These are phyloP conservation scores for Paralinhomoeus sp. DNA, from an alignment of 2,888 invertebrate species.

Conservation along the genomic window DNA sequence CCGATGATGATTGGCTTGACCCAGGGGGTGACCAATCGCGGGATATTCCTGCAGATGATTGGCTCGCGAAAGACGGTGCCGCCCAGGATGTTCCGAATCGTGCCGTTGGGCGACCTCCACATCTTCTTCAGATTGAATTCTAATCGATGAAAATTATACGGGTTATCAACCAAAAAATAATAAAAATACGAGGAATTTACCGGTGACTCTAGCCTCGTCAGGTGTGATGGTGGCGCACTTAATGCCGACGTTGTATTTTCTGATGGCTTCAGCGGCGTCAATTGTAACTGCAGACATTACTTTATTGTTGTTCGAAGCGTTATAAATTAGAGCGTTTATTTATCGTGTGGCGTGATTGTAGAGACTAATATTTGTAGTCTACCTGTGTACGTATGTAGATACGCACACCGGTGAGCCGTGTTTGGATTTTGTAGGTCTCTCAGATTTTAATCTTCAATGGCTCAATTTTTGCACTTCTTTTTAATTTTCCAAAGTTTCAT, in stretches of 20 bases:
- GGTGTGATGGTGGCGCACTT: constrained; percentile 96
- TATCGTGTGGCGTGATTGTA: no score
- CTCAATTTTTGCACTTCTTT: no score
- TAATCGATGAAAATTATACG: constrained; percentile 10
- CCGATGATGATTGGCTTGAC: constrained; percentile 89
- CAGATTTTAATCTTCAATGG: no score
- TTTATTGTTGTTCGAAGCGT: no score
- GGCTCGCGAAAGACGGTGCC: constrained; percentile 37
- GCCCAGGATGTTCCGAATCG: constrained; percentile 35
- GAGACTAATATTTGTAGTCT: no score
- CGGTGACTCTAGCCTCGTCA: constrained; percentile 75
- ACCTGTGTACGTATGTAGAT: no score
- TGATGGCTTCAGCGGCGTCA: constrained; percentile 83
- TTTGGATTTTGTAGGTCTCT: no score
- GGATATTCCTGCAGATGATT: constrained; percentile 48
- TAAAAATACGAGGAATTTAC: constrained; percentile 17
- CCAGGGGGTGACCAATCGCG: constrained; percentile 81
- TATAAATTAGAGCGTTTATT: no score
- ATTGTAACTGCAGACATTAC: constrained; percentile 46
- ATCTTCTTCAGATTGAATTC: constrained; percentile 37
- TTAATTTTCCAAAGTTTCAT: no score
- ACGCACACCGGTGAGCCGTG: no score
- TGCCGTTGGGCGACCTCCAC: constrained; percentile 38
- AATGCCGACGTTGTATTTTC: constrained; percentile 89
- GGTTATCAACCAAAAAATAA: background rate